Evolutionary conservation across 2,113 vertebrate genomes (phyloP).

Genomic region (Xenopus tropicalis): DNA sequence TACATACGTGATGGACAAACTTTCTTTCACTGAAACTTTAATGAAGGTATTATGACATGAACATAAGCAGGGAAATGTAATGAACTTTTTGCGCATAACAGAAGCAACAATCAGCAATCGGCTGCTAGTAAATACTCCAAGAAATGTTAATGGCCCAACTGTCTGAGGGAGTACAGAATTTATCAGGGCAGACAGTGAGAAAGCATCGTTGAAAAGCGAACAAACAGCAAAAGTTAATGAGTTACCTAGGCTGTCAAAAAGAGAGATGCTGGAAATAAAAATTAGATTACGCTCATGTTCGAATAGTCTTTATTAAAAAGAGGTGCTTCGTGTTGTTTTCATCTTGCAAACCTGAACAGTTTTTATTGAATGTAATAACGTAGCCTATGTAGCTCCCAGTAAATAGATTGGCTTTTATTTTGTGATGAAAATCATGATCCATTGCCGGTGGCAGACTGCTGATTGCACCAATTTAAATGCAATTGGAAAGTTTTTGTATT

Average conservation of each 20-base stretch:
- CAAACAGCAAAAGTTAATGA: constrained; percentile 27
- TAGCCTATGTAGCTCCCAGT: constrained; percentile 36
- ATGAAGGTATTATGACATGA: background rate
- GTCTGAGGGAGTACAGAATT: constrained; percentile 30
- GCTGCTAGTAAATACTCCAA: background rate
- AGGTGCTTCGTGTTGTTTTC: constrained; percentile 33
- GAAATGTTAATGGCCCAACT: constrained; percentile 30
- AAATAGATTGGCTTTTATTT: constrained; percentile 39
- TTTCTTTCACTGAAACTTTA: constrained; percentile 1
- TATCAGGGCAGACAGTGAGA: constrained; percentile 23
- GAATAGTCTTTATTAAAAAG: constrained; percentile 31
- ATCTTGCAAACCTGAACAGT: constrained; percentile 31
- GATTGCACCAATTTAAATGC: constrained; percentile 32
- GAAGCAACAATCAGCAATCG: constrained; percentile 19
- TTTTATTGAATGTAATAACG: constrained; percentile 40
- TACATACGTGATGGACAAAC: background rate
- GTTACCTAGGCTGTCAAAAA: constrained; percentile 24
- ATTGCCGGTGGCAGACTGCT: constrained; percentile 32
- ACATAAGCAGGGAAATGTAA: constrained; percentile 5
- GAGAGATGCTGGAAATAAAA: constrained; percentile 28
- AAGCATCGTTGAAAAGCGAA: constrained; percentile 24
- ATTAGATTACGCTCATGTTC: constrained; percentile 23
- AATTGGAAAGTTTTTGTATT: constrained; percentile 31
- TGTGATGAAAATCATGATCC: constrained; percentile 43
- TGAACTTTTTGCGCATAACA: constrained; percentile 10